Conservation (phyloP, 2,888 invertebrate species). For the Heliconius erato region DNA sequence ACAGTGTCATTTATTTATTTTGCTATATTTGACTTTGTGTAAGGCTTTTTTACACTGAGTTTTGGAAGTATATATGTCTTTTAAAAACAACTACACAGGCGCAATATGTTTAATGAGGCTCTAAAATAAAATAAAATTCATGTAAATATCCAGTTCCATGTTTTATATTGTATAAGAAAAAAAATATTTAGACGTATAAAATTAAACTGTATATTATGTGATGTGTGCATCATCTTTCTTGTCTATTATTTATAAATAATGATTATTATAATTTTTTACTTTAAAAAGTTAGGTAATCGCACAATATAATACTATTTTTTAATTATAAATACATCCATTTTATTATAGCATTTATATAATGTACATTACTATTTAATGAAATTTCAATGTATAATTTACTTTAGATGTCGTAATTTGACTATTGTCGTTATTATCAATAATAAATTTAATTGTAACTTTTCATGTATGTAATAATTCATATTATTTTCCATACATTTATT, state of each 20-base stretch:
- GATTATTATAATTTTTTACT: background rate
- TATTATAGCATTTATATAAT: conserved; percentile 14
- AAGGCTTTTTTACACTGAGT: background rate
- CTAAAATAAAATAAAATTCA: background rate
- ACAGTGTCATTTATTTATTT: background rate
- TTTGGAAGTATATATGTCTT: background rate
- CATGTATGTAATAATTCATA: background rate
- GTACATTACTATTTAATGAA: background rate
- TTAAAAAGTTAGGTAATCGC: background rate
- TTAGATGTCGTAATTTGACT: background rate
- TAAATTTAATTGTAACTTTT: background rate
- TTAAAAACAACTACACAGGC: background rate
- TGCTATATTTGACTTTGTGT: background rate
- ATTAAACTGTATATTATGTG: background rate
- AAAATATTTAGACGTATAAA: background rate
- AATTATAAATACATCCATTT: background rate
- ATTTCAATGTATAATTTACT: no score
- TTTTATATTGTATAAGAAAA: conserved; percentile 2
- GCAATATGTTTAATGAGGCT: background rate
- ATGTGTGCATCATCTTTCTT: background rate
- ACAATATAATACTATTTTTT: background rate
- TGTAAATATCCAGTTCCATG: background rate
- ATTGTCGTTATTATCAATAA: conserved; percentile 10
- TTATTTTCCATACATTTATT: background rate
- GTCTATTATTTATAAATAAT: background rate